Conservation (phyloP, 2,888 invertebrate genomes). For the Xanthia icteritia region DNA sequence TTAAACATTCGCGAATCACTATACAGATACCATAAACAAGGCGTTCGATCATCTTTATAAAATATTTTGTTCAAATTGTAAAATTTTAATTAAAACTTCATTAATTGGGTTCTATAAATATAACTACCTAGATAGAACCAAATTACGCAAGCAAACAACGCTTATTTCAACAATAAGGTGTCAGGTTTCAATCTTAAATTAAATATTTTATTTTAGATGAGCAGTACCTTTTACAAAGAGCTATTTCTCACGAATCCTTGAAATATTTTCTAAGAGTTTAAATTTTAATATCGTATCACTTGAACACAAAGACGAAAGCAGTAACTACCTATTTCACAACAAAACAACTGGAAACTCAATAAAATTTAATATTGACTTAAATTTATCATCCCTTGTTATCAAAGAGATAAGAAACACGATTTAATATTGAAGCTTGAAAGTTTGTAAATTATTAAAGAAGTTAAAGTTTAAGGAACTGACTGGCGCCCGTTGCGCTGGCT, state of each 20-base stretch:
- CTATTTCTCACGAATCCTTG: slow-evolving; percentile 13
- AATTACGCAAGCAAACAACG: slow-evolving; percentile 35
- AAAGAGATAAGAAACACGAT: slow-evolving; percentile 54
- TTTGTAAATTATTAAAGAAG: slow-evolving; percentile 60
- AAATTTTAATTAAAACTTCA: slow-evolving; percentile 30
- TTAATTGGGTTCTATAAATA: slow-evolving; percentile 27
- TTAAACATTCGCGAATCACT: not conserved
- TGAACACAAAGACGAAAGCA: slow-evolving; percentile 54
- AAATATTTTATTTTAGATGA: slow-evolving; percentile 43
- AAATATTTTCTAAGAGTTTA: slow-evolving; percentile 40
- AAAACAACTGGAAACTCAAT: slow-evolving; percentile 57
- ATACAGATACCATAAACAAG: not conserved
- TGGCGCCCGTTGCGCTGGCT: slow-evolving; percentile 44
- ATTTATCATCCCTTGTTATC: slow-evolving; percentile 62
- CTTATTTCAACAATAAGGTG: slow-evolving; percentile 39
- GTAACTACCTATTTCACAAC: slow-evolving; percentile 28
- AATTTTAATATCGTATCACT: slow-evolving; percentile 51
- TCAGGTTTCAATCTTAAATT: slow-evolving; percentile 44
- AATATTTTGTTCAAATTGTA: slow-evolving; percentile 29
- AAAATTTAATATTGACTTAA: slow-evolving; percentile 61
- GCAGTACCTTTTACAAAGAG: slow-evolving; percentile 16
- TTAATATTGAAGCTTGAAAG: slow-evolving; percentile 63
- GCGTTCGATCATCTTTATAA: not conserved
- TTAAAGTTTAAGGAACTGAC: slow-evolving; percentile 47
- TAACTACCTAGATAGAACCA: not conserved